Base-by-base conservation (phyloP, 2,888 invertebrate genomes). In the Pantelozetes paolii region DNA sequence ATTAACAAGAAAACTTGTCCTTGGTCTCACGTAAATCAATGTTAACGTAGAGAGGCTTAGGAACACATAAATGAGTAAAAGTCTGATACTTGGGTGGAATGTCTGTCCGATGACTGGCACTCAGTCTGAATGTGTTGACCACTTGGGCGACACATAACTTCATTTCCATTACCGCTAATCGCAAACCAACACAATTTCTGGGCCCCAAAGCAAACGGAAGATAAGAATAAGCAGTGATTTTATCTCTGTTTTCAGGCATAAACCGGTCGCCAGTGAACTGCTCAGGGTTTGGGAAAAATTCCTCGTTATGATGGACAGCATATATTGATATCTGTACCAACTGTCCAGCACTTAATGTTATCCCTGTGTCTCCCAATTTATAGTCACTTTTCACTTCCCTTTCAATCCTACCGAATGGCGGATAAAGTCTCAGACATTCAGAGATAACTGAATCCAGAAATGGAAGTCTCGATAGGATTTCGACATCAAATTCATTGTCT, bases 281-380 rank as follows among this genome's bases (percentile, higher is more conserved):
- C 1, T 86, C 83, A 0, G 89, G 89, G 9, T 88, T 83, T 0
- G 86, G 85, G 77, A 86, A 88, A 78, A 85, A 83, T 1, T 85
- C 83, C 0, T 86, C 85, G 79, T 88, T 87, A 80, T 85, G 86
- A 76, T 88, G 88, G 77, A 88, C 85, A 32, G 85, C 85, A 77
- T 85, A 84, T 9, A 84, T 82, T 13, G 87, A 86, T 59, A 88
- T 83, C 23, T 86, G 82, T 2, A 87, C 80, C 20, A 83, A 78
- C 0, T 84, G 84, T 0, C 48, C 64, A 0, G 18, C 32, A 15
- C 11, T 28, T 23, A 75, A 13, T 1, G 15, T 23, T 23, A 74
- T 74, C 2, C 36, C 59, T 9, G 23, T 74, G 18, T 57, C 36
- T 11, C 32, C 36, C 18, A 72, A 32, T n/a, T 50, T 5, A 23